phyloP scores from a whole-genome alignment of 2,797 vertebrate genomes.

The Chromis chromis region DNA sequence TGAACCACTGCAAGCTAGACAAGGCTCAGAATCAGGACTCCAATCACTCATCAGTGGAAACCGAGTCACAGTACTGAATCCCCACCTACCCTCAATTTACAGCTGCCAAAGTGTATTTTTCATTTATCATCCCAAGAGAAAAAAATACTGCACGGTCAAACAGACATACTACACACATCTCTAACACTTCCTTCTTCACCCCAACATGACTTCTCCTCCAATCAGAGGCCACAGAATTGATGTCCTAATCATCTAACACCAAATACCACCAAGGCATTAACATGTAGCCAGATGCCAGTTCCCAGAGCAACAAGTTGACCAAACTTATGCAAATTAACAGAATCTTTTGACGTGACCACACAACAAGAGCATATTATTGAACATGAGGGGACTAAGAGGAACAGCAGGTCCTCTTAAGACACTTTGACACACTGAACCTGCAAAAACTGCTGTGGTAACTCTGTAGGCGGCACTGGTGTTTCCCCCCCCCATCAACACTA shows the following conservation, averaged over 20 bases:
- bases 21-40: background rate
- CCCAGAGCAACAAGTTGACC: background rate
- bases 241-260: background rate
- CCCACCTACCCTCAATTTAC: background rate
- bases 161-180: background rate
- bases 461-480: slow-evolving; percentile 14
- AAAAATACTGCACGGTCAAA: no score
- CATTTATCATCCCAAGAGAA: background rate
- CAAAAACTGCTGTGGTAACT: background rate
- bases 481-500: background rate
- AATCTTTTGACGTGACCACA: slow-evolving; percentile 2
- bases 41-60: background rate
- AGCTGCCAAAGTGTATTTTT: background rate
- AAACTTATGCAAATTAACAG: background rate
- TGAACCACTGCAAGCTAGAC: background rate
- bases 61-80: background rate
- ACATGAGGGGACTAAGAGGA: background rate
- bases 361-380: background rate
- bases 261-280: background rate
- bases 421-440: slow-evolving; percentile 18
- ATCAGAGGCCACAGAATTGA: background rate
- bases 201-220: background rate
- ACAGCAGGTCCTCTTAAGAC: background rate
- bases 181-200: background rate
- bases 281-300: background rate